A percentile compares a stretch with the other conserved stretches of the same genome.
Conservation (phyloP, 2,113 vertebrate genomes). For the Danio rerio region GRCz12tu NC_133188.1:39293501-39294000, state of each 20-base stretch:
- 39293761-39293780: conserved; percentile 66
- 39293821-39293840: conserved; percentile 70
- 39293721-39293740: conserved; percentile 68
- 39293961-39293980: too few species aligned
- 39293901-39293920: conserved; percentile 68
- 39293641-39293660: not conserved
- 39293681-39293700: conserved; percentile 77
- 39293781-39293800: conserved; percentile 61
- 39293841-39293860: conserved; percentile 72
- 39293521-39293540: conserved; percentile 74
- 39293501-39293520: conserved; percentile 68
- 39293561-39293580: conserved; percentile 28
- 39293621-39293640: not conserved
- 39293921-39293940: not conserved
- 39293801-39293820: conserved; percentile 55
- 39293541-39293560: conserved; percentile 60
- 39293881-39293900: conserved; percentile 73
- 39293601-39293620: not conserved
- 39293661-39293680: conserved; percentile 31
- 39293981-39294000: too few species aligned
- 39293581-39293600: not conserved
- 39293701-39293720: conserved; percentile 73
- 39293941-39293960: too few species aligned
- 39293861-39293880: conserved; percentile 70
- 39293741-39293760: conserved; percentile 65